Evolutionary conservation across 1,140 invertebrate species (phyloP).

Genomic region (Scylla paramamosain): DNA sequence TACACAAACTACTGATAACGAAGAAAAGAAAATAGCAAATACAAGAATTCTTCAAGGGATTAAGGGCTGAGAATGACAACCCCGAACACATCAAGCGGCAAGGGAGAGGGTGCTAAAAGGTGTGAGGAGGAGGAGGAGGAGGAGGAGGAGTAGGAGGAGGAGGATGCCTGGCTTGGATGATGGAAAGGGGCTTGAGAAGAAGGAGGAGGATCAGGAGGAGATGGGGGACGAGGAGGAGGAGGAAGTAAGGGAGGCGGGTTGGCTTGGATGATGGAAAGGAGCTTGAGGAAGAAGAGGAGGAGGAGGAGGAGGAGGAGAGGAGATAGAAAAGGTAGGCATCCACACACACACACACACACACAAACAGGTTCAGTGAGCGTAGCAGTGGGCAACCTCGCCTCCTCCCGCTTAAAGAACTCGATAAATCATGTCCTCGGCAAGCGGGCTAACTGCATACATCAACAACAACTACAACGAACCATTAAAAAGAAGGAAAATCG

Average conservation of each 20-base stretch:
- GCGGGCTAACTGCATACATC: not conserved
- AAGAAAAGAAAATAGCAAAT: not conserved
- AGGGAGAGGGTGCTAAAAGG: not conserved
- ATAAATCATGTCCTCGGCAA: conserved; percentile 13
- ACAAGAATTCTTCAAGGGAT: too few species aligned
- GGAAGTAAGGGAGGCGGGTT: not conserved
- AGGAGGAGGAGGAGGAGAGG: not conserved
- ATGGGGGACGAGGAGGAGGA: not conserved
- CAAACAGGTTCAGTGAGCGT: conserved; percentile 11
- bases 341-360: conserved; percentile 19
- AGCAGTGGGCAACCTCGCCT: not conserved
- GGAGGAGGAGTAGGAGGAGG: not conserved
- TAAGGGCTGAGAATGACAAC: not conserved
- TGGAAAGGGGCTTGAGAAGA: conserved; percentile 24
- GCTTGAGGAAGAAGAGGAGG: not conserved
- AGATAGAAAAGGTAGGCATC: not conserved
- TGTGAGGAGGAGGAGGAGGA: not conserved
- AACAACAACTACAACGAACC: not conserved
- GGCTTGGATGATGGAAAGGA: not conserved
- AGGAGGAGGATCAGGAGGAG: conserved; percentile 31
- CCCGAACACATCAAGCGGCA: not conserved
- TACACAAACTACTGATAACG: not conserved
- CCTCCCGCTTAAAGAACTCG: not conserved
- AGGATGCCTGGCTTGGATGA: not conserved
- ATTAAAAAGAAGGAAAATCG: conserved; percentile 14